Conservation (phyloP, 2,888 invertebrate genomes). For the Onchidella celtica region DNA sequence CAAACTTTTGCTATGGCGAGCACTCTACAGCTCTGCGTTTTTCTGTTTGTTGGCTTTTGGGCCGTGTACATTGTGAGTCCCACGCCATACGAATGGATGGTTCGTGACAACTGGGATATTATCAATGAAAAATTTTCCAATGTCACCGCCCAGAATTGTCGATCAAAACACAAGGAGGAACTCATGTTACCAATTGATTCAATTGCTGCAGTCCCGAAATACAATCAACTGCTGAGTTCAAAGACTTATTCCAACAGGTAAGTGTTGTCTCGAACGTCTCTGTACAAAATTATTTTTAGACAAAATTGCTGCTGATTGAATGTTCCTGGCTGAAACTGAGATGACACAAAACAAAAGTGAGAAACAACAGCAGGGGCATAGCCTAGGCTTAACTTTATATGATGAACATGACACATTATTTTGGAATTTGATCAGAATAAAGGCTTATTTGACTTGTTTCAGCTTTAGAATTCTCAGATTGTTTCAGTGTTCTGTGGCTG, state of each 20-base stretch:
- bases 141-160: constrained; percentile 93
- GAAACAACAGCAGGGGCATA: too few species aligned
- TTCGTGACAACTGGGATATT: constrained; percentile 93
- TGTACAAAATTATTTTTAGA: too few species aligned
- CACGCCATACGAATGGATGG: constrained; percentile 89
- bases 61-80: constrained; percentile 27
- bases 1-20: background rate
- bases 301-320: too few species aligned
- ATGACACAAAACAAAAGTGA: too few species aligned
- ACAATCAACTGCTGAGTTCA: constrained; percentile 83
- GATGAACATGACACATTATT: too few species aligned
- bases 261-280: background rate
- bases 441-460: too few species aligned
- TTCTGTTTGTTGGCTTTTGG: constrained; percentile 37
- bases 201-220: constrained; percentile 87
- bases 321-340: too few species aligned
- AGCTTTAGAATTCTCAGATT: too few species aligned
- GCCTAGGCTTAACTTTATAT: too few species aligned
- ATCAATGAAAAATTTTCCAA: constrained; percentile 91
- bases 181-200: constrained; percentile 91
- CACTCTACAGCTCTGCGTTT: constrained; percentile 4
- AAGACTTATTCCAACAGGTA: constrained; percentile 90
- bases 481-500: too few species aligned
- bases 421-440: too few species aligned
- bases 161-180: constrained; percentile 91